Percentiles rank a stretch among this genome's conserved stretches.
phyloP scores from a whole-genome alignment of 2,113 vertebrate species.

The Tauraco erythrolophus region DNA sequence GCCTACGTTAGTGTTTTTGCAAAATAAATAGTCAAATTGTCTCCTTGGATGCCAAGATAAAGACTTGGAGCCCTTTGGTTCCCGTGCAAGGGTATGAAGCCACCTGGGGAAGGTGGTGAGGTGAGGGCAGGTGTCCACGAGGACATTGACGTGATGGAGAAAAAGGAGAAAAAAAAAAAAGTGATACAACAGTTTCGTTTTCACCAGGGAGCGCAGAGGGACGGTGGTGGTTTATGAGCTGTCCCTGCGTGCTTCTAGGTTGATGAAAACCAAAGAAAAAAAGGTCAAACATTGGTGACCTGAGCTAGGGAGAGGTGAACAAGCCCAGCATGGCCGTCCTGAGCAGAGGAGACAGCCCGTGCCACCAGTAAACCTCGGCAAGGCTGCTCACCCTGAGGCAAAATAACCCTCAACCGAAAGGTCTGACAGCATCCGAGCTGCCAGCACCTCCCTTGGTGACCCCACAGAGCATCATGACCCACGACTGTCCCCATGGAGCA shows the following conservation, averaged over 20 bases:
- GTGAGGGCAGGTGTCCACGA: background rate
- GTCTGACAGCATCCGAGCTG: background rate
- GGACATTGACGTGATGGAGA: background rate
- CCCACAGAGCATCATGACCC: rapidly evolving
- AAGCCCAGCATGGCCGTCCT: background rate
- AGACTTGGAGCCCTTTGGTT: background rate
- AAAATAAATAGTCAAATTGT: background rate
- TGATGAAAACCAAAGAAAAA: background rate
- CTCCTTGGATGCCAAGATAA: background rate
- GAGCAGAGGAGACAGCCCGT: background rate
- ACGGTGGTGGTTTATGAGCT: rapidly evolving
- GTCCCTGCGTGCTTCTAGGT: background rate
- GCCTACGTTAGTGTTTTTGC: rapidly evolving
- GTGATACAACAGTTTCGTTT: rapidly evolving
- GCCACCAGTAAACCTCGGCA: background rate
- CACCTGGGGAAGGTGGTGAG: background rate
- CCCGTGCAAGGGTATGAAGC: background rate
- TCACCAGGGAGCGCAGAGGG: rapidly evolving
- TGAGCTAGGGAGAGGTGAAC: background rate
- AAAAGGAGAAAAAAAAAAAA: background rate
- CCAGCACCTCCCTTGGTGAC: rapidly evolving
- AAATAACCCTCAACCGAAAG: background rate
- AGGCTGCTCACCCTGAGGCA: background rate
- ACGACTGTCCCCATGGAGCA: too few relatives aligned
- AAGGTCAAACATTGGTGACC: rapidly evolving